Conservation (phyloP, 2,113 vertebrate species). For the Tragelaphus buxtoni region DNA sequence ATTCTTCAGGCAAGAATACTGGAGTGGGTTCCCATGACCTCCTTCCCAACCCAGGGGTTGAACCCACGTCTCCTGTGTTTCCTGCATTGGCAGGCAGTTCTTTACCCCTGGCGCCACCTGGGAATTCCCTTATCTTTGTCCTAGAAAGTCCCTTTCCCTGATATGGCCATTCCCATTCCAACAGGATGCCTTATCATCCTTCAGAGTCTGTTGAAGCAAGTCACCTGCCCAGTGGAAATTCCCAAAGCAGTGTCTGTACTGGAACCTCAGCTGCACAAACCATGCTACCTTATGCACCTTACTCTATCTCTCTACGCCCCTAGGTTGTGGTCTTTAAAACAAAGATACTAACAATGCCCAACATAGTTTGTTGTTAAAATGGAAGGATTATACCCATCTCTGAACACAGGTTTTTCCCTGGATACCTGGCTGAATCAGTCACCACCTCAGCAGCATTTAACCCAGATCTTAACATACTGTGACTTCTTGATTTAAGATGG, state of each 20-base stretch:
- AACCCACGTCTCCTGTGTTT: not conserved
- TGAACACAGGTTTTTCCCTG: not conserved
- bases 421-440: not conserved
- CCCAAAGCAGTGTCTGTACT: not conserved
- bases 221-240: not conserved
- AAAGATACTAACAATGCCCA: not conserved
- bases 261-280: not conserved
- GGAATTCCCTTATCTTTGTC: not conserved
- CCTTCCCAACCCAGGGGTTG: not conserved
- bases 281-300: not conserved
- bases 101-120: accelerated
- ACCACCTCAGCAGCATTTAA: not conserved
- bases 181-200: not conserved
- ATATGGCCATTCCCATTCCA: not conserved
- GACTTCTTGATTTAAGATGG: not conserved
- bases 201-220: not conserved
- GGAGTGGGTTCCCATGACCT: not conserved
- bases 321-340: not conserved
- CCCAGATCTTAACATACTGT: not conserved
- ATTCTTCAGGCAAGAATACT: not conserved
- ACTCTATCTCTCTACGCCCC: not conserved
- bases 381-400: not conserved
- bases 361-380: not conserved
- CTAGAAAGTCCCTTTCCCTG: not conserved
- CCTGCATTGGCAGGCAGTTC: not conserved